phyloP scores from a whole-genome alignment of 2,888 invertebrate genomes.

The Epinotia nisella region DNA sequence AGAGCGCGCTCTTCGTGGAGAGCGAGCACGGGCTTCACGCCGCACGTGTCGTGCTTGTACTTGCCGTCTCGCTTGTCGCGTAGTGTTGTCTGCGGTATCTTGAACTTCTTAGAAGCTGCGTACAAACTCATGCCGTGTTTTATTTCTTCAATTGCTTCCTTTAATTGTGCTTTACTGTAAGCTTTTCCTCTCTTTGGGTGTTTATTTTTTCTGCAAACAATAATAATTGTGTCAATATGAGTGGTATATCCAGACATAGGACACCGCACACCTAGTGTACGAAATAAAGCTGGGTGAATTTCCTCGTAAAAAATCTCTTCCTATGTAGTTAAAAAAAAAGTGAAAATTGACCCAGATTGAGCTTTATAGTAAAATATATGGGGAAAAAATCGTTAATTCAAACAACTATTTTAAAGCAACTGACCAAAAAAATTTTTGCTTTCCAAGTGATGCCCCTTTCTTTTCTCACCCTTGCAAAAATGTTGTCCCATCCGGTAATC shows the following conservation, averaged over 20 bases:
- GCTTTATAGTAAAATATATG: no score
- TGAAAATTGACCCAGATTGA: no score
- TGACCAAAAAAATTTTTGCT: no score
- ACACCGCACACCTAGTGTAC: no score
- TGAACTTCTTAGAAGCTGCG: slow-evolving; percentile 45
- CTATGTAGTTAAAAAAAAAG: no score
- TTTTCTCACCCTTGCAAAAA: no score
- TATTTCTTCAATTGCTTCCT: slow-evolving; percentile 16
- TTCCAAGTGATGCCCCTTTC: no score
- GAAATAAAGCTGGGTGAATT: no score
- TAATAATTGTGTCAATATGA: not conserved
- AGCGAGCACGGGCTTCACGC: slow-evolving; percentile 46
- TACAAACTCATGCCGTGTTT: slow-evolving; percentile 35
- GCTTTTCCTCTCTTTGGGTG: slow-evolving; percentile 8
- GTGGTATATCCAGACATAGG: not conserved
- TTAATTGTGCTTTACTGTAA: slow-evolving; percentile 8
- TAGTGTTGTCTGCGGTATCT: slow-evolving; percentile 47
- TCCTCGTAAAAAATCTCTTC: no score
- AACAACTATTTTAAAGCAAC: no score
- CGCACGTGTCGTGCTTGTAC: slow-evolving; percentile 45
- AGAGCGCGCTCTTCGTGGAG: slow-evolving; percentile 47
- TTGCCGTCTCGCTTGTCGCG: slow-evolving; percentile 45
- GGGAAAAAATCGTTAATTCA: no score
- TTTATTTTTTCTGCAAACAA: not conserved
- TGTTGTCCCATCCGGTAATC: no score